Evolutionary conservation across 2,113 vertebrate genomes (phyloP).

Genomic region (Pomatostomus ruficeps): DNA sequence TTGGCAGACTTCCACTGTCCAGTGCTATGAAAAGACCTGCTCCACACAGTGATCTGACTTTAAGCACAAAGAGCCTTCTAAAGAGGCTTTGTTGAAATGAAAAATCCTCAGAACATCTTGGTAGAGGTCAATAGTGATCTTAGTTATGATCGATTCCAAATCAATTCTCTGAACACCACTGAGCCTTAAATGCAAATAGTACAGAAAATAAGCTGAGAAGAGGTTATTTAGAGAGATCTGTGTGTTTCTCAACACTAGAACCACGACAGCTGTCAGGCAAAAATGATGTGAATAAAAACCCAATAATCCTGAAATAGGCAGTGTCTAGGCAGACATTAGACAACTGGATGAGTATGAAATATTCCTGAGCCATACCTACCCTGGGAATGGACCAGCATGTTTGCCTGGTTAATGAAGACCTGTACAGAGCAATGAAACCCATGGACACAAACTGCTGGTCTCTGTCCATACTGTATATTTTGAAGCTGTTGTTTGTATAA

Average conservation of each 20-base stretch:
- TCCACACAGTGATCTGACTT: background rate
- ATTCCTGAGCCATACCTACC: background rate
- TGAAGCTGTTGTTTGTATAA: background rate
- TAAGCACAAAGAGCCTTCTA: background rate
- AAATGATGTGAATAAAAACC: background rate
- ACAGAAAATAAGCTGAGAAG: background rate
- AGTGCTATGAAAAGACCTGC: background rate
- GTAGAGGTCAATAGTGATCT: fast-evolving
- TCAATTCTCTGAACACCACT: background rate
- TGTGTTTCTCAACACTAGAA: background rate
- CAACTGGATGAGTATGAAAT: background rate
- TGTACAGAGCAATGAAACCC: background rate
- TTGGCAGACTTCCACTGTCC: background rate
- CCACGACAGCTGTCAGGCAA: background rate
- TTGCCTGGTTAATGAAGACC: background rate
- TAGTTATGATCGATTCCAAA: background rate
- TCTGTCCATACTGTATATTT: background rate
- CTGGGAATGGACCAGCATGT: background rate
- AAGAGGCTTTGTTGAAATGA: background rate
- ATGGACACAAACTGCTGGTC: background rate
- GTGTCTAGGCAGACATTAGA: background rate
- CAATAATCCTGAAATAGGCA: background rate
- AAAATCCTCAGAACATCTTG: background rate
- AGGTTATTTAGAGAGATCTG: background rate
- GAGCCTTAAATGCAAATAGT: background rate